These are phyloP conservation scores for Sialis lutaria DNA, from an alignment of 2,888 invertebrate genomes.

Conservation along the genomic window DNA sequence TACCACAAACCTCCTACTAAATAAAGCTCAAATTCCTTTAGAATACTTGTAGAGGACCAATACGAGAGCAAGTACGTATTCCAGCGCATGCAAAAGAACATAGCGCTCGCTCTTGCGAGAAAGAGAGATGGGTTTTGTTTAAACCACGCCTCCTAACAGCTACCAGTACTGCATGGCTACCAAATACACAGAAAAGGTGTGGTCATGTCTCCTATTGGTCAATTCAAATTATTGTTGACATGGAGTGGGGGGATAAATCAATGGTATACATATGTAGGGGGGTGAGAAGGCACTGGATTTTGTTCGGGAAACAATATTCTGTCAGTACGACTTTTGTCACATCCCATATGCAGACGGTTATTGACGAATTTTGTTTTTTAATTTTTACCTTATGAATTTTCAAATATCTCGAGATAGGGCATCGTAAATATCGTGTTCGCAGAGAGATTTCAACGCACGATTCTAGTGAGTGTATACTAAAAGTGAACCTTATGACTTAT, in stretches of 20 bases:
- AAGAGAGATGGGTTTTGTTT: background rate
- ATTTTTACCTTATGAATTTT: too few relatives aligned
- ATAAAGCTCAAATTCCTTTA: background rate
- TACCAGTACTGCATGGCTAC: slow-evolving; percentile 3
- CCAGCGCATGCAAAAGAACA: background rate
- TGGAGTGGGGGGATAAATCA: slow-evolving; percentile 5
- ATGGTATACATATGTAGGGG: slow-evolving; percentile 1
- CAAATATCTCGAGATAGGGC: too few relatives aligned
- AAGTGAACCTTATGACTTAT: too few relatives aligned
- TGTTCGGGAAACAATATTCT: background rate
- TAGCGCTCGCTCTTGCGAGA: background rate
- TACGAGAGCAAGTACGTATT: background rate
- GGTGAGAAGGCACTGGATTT: background rate
- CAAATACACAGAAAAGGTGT: background rate
- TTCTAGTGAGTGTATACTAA: too few relatives aligned
- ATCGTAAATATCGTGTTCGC: too few relatives aligned
- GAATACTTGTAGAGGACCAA: background rate
- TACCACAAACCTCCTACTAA: background rate
- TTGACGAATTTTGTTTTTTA: too few relatives aligned
- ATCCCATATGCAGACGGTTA: background rate
- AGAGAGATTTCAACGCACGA: too few relatives aligned
- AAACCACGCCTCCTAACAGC: background rate
- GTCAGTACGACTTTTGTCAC: slow-evolving; percentile 1
- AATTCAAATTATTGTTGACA: slow-evolving; percentile 4
- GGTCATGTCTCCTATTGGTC: slow-evolving; percentile 3